These are phyloP conservation scores for Acromyrmex charruanus DNA, from an alignment of 1,140 invertebrate genomes.

Conservation along the genomic window DNA sequence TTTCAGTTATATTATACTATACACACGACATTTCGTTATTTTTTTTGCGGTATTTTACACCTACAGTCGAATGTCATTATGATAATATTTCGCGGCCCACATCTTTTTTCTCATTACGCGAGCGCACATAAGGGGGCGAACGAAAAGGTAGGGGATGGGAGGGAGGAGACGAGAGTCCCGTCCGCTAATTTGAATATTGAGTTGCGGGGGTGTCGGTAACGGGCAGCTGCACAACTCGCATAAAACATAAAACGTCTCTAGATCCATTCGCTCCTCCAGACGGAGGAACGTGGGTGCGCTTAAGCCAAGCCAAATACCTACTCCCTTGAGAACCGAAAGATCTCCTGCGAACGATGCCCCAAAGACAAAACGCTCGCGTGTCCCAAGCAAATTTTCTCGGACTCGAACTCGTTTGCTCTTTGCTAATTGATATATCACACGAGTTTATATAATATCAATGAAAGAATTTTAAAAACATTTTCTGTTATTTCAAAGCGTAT, in stretches of 20 bases:
- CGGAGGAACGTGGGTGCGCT: slow-evolving; percentile 75
- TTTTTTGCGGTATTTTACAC: slow-evolving; percentile 56
- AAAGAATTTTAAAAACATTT: background rate
- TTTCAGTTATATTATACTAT: slow-evolving; percentile 25
- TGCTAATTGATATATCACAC: slow-evolving; percentile 33
- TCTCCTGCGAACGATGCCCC: slow-evolving; percentile 73
- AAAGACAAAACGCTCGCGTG: slow-evolving; percentile 76
- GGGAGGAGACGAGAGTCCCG: slow-evolving; percentile 59
- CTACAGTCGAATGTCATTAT: slow-evolving; percentile 72
- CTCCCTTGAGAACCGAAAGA: slow-evolving; percentile 61
- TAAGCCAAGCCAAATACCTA: slow-evolving; percentile 52
- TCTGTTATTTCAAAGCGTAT: background rate
- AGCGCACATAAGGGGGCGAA: slow-evolving; percentile 57
- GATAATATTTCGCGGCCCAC: slow-evolving; percentile 74
- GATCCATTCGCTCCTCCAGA: slow-evolving; percentile 75
- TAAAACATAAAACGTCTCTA: slow-evolving; percentile 83
- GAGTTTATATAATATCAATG: background rate
- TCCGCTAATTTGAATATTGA: slow-evolving; percentile 85
- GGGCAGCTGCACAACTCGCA: slow-evolving; percentile 82
- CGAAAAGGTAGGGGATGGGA: slow-evolving; percentile 35
- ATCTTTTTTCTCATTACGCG: slow-evolving; percentile 76
- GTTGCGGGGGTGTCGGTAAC: slow-evolving; percentile 84
- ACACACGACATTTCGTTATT: slow-evolving; percentile 32
- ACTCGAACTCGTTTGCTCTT: slow-evolving; percentile 57
- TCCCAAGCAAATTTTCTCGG: slow-evolving; percentile 66